A percentile compares a stretch with the other conserved stretches of the same genome.
Evolutionary conservation across 2,888 invertebrate genomes (phyloP).

Genomic region (Cosmorhoe ocellata): DNA sequence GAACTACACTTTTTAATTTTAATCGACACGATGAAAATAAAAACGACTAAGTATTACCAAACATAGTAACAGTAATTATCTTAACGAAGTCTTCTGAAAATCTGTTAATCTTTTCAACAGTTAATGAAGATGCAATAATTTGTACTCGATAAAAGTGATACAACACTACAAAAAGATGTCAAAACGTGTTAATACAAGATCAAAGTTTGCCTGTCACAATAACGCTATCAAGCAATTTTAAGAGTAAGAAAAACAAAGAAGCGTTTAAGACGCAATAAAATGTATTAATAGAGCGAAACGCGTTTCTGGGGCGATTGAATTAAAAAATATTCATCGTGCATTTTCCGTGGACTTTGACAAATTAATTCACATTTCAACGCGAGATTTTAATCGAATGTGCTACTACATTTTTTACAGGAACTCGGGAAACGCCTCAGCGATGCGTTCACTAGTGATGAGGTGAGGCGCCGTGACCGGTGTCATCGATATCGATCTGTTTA

Average conservation of each 20-base stretch:
- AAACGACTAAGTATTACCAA: too few species aligned
- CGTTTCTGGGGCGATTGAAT: slow-evolving; percentile 54
- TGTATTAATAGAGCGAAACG: slow-evolving; percentile 66
- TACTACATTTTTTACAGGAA: slow-evolving; percentile 50
- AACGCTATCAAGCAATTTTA: slow-evolving; percentile 59
- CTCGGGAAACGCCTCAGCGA: slow-evolving; percentile 47
- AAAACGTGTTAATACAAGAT: slow-evolving; percentile 35
- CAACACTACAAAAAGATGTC: slow-evolving; percentile 15
- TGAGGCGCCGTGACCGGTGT: slow-evolving; percentile 10
- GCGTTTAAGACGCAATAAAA: slow-evolving; percentile 69
- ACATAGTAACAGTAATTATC: too few species aligned
- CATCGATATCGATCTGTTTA: slow-evolving; percentile 13
- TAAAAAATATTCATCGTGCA: slow-evolving; percentile 45
- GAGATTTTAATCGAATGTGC: slow-evolving; percentile 66
- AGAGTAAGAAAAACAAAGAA: slow-evolving; percentile 66
- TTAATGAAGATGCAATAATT: slow-evolving; percentile 2
- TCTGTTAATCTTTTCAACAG: not conserved
- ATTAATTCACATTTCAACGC: slow-evolving; percentile 64
- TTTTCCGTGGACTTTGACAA: slow-evolving; percentile 56
- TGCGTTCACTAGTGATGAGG: slow-evolving; percentile 54
- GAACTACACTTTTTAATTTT: too few species aligned
- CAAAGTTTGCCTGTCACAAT: slow-evolving; percentile 47
- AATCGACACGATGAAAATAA: too few species aligned
- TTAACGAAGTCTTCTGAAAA: too few species aligned
- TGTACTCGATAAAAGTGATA: slow-evolving; percentile 4